phyloP scores from a whole-genome alignment of 92 coral and sea anemone species.

The Umimayanthus chanpuru region DNA sequence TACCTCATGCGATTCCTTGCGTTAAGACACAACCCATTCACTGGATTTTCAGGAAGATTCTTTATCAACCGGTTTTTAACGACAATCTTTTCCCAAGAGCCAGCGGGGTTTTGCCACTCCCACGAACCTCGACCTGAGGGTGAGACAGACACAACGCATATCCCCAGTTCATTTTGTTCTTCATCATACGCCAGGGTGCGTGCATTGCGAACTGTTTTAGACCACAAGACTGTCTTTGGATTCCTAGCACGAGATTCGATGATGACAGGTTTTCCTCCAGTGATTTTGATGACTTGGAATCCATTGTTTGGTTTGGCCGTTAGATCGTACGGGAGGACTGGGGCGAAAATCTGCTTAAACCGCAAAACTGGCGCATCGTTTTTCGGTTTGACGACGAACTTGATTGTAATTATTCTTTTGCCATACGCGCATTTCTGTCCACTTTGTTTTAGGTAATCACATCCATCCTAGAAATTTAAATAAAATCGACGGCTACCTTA shows the following conservation, averaged over 20 bases:
- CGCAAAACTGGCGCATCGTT: slow-evolving; percentile 14
- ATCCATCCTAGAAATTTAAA: background rate
- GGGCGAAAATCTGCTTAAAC: background rate
- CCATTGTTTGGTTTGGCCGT: background rate
- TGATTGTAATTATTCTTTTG: background rate
- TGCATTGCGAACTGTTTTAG: background rate
- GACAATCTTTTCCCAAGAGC: background rate
- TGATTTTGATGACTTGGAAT: background rate
- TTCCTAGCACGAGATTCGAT: background rate
- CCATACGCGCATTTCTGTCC: background rate
- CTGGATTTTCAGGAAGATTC: slow-evolving; percentile 1
- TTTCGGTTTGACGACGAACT: slow-evolving; percentile 8
- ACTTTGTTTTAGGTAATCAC: background rate
- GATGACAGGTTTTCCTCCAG: slow-evolving; percentile 5
- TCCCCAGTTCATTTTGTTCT: slow-evolving; percentile 11
- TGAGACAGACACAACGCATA: background rate
- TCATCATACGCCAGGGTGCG: background rate
- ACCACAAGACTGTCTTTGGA: background rate
- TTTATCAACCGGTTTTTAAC: background rate
- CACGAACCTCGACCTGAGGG: background rate
- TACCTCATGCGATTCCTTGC: slow-evolving; percentile 3
- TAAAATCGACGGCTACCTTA: too few relatives aligned
- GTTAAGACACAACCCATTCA: background rate
- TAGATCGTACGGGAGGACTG: slow-evolving; percentile 24
- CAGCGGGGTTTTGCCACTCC: background rate